Percentiles rank a stretch among this genome's conserved stretches.
phyloP scores from a whole-genome alignment of 2,888 invertebrate genomes.

The Pammene fasciana region DNA sequence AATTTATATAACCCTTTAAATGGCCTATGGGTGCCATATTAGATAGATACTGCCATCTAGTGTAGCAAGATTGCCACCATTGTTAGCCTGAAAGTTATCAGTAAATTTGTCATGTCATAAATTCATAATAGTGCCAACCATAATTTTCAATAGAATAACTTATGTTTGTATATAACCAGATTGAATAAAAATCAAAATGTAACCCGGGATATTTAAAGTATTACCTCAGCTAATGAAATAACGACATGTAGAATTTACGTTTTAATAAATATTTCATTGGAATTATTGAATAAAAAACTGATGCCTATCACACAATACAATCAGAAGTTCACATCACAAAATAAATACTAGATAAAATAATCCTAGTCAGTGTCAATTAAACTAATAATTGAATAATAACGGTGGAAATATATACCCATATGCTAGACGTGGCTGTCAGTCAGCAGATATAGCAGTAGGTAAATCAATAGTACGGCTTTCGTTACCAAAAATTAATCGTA shows the following conservation, averaged over 20 bases:
- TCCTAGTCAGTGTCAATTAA: constrained; percentile 81
- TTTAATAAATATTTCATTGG: constrained; percentile 69
- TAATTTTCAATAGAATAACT: constrained; percentile 20
- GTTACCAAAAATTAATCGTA: constrained; percentile 94
- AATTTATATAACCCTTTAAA: not conserved
- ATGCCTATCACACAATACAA: constrained; percentile 73
- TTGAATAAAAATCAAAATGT: constrained; percentile 9
- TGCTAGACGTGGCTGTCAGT: constrained; percentile 77
- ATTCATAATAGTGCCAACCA: not conserved
- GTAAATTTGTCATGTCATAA: not conserved
- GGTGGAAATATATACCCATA: constrained; percentile 79
- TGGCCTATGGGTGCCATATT: not conserved
- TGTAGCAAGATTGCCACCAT: not conserved
- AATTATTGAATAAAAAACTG: constrained; percentile 71
- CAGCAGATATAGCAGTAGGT: constrained; percentile 87
- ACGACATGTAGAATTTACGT: constrained; percentile 54
- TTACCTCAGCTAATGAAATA: constrained; percentile 55
- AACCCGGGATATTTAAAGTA: constrained; percentile 26
- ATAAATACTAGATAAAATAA: constrained; percentile 80
- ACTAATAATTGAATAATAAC: constrained; percentile 81
- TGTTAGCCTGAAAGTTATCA: not conserved
- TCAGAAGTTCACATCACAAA: constrained; percentile 72
- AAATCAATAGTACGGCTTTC: constrained; percentile 95
- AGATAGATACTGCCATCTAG: not conserved
- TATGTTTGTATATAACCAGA: constrained; percentile 1